Evolutionary conservation across 2,113 vertebrate genomes (phyloP).

Genomic region (Microcebus ravelobensis): DNA sequence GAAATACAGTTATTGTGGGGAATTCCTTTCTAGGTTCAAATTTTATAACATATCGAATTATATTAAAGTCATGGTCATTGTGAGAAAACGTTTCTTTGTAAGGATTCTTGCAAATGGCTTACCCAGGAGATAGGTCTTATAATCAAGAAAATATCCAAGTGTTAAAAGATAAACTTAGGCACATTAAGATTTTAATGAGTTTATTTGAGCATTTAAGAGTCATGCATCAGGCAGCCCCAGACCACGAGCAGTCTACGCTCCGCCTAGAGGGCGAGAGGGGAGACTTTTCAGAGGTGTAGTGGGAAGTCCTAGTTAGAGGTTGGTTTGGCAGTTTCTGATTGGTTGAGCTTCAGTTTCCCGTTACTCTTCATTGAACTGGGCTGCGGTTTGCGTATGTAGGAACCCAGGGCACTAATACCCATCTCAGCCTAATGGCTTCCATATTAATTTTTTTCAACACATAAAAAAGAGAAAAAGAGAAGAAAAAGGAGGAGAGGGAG

Average conservation of each 20-base stretch:
- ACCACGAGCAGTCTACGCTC: neutral
- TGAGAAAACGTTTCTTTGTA: neutral
- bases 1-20: neutral
- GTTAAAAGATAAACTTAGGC: neutral
- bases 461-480: too few relatives aligned
- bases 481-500: neutral
- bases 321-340: neutral
- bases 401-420: neutral
- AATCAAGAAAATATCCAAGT: neutral
- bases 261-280: fast-evolving
- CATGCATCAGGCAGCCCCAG: neutral
- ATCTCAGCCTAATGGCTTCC: neutral
- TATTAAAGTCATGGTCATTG: neutral
- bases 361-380: neutral
- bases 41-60: neutral
- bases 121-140: neutral
- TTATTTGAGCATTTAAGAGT: neutral
- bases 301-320: neutral
- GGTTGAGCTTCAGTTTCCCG: neutral
- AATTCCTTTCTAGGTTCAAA: neutral
- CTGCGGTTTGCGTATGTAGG: neutral
- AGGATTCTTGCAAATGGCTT: neutral
- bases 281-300: neutral
- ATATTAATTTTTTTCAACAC: neutral
- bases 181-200: neutral